phyloP scores from a whole-genome alignment of 2,888 invertebrate genomes.

The Anoplius nigerrimus region DNA sequence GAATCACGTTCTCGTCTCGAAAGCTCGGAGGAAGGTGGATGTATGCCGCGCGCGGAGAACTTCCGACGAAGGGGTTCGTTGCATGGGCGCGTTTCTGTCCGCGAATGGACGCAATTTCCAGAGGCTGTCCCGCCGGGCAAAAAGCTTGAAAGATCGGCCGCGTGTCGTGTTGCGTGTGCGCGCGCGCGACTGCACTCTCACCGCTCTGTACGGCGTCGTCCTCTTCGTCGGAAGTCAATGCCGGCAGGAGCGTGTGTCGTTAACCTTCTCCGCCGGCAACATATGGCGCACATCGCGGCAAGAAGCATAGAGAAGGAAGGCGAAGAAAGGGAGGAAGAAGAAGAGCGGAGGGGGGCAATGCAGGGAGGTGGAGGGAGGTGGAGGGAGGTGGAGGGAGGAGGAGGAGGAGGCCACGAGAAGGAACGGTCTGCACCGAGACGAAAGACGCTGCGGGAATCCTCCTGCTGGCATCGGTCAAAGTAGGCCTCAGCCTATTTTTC shows the following conservation, averaged over 20 bases:
- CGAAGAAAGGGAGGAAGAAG: not conserved
- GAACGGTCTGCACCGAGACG: not conserved
- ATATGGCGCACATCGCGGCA: conserved; percentile 50
- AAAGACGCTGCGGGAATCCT: conserved; percentile 39
- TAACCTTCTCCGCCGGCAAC: conserved; percentile 54
- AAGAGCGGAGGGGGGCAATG: conserved; percentile 13
- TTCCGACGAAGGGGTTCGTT: too few species aligned
- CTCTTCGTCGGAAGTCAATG: conserved; percentile 57
- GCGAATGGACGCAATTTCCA: conserved; percentile 48
- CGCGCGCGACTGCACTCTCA: too few species aligned
- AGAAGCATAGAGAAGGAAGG: conserved; percentile 16
- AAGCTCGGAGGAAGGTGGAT: too few species aligned
- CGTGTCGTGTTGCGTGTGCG: conserved; percentile 38
- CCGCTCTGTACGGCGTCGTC: conserved; percentile 10
- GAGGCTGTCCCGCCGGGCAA: conserved; percentile 41
- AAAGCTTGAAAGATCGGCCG: conserved; percentile 41
- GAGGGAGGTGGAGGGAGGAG: not conserved
- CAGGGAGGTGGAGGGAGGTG: conserved; percentile 29
- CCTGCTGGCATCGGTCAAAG: conserved; percentile 1
- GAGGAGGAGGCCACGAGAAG: conserved; percentile 9
- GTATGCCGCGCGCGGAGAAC: too few species aligned
- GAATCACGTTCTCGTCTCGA: too few species aligned
- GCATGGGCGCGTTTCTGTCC: conserved; percentile 16
- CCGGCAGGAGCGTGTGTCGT: conserved; percentile 58
- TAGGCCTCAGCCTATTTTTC: too few species aligned